phyloP scores from a whole-genome alignment of 2,113 vertebrate genomes.

The Aramus guarauna region DNA sequence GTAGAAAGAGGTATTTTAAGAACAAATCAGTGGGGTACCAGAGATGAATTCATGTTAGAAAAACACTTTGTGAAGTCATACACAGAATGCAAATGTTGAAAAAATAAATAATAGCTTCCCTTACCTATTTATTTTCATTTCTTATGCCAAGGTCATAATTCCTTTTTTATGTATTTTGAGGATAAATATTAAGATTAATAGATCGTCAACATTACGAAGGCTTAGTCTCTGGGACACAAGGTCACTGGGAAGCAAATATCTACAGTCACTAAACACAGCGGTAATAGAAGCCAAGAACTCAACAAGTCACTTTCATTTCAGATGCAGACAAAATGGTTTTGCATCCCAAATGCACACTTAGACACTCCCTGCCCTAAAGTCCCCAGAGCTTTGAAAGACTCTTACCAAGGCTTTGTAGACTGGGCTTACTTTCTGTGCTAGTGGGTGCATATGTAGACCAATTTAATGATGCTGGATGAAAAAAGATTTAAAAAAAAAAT shows the following conservation, averaged over 20 bases:
- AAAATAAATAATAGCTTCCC: slow-evolving; percentile 47
- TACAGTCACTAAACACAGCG: not conserved
- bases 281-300: not conserved
- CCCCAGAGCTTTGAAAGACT: not conserved
- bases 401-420: not conserved
- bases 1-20: slow-evolving; percentile 45
- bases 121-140: slow-evolving; percentile 49
- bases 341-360: not conserved
- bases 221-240: slow-evolving; percentile 14
- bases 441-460: not conserved
- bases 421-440: not conserved
- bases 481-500: not conserved
- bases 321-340: not conserved
- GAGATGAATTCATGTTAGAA: slow-evolving; percentile 17
- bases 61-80: slow-evolving; percentile 31
- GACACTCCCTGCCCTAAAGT: not conserved
- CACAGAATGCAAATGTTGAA: slow-evolving; percentile 46
- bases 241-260: not conserved
- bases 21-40: slow-evolving; percentile 10
- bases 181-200: slow-evolving; percentile 58
- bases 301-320: not conserved
- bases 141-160: slow-evolving; percentile 31
- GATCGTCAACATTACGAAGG: not conserved
- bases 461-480: not conserved
- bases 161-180: slow-evolving; percentile 54